Evolutionary conservation across 2,888 invertebrate genomes (phyloP), one percentile per base, ranked within the genome.

Genomic region (Tenthredo amoena): DNA sequence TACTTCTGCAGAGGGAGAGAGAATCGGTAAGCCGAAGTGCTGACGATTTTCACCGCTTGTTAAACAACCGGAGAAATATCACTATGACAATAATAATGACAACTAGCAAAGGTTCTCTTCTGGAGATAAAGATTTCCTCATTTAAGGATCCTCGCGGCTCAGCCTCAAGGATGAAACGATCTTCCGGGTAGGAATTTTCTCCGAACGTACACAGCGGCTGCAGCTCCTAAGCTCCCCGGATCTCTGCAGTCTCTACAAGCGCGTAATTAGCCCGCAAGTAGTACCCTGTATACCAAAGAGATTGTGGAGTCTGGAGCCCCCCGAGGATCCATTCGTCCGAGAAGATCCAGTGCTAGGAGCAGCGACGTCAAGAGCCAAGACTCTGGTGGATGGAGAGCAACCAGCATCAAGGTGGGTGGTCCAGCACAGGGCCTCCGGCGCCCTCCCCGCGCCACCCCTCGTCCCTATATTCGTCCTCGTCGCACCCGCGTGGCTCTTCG

Each of bases 341-440:
- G 83, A 47, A 83, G 65, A 83, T 83, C 83, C 83, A 83, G 47
- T 43, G 68, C 83, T 71, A 83, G 68, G 83, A 83, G 47, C 83
- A 83, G 71, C 83, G 7, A 83, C 83, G 68, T 83, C 83, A 68
- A 68, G 83, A 83, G 68, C 47, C 83, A 37, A 83, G 71, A 83
- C 83, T 83, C 83, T 58, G 83, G 83, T 83, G 83, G 83, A 81
- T 81, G 81, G 81, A 81, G 81, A 83, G 83, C 83, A 81, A 62
- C 83, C 83, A 65, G 50, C 83, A 86, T 89, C 89, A 85, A 88
- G 87, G 87, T 89, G 89, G 89, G 88, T 89, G 89, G 88, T 89
- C 89, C 88, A 86, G 86, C 87, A 85, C 87, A 85, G 86, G 86
- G 87, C 89, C 89, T 88, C 87, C 87, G 89, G 88, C 88, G 87